Evolutionary conservation across 2,113 vertebrate species (phyloP).

Genomic region (Menidia beryllina): DNA sequence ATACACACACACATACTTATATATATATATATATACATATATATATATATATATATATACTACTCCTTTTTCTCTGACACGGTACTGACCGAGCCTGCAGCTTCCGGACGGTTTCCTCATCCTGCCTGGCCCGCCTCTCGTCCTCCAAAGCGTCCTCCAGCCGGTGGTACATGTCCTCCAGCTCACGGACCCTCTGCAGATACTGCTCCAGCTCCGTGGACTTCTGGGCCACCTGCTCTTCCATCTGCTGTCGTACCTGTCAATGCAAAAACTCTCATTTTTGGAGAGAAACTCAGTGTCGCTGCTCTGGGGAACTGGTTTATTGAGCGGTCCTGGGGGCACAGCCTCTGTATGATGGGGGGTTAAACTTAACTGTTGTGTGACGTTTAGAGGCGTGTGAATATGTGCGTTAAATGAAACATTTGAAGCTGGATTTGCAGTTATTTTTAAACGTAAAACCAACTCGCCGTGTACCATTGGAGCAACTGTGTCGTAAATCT

Average conservation of each 20-base stretch:
- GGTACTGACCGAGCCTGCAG: slow-evolving; percentile 89
- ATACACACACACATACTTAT: too few relatives aligned
- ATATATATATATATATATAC: too few relatives aligned
- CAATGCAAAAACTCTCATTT: background rate
- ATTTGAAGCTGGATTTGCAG: background rate
- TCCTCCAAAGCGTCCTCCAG: slow-evolving; percentile 94
- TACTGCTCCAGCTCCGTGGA: slow-evolving; percentile 95
- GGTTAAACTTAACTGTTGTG: too few relatives aligned
- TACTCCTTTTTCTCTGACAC: too few relatives aligned
- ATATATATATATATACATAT: too few relatives aligned
- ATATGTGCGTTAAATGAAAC: too few relatives aligned
- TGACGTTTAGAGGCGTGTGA: too few relatives aligned
- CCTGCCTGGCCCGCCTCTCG: slow-evolving; percentile 90
- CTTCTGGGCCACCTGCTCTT: slow-evolving; percentile 95
- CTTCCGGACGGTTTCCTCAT: slow-evolving; percentile 91
- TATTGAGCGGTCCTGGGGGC: background rate
- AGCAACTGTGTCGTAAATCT: background rate
- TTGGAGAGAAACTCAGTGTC: background rate
- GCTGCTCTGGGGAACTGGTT: background rate
- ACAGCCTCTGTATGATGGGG: background rate
- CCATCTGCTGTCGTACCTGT: slow-evolving; percentile 95
- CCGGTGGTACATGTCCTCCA: slow-evolving; percentile 92
- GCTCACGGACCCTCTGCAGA: slow-evolving; percentile 89
- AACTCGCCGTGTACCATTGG: background rate
- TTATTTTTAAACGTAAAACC: background rate